phyloP scores from a whole-genome alignment of 2,888 invertebrate species.

The Caenorhabditis sp. region DNA sequence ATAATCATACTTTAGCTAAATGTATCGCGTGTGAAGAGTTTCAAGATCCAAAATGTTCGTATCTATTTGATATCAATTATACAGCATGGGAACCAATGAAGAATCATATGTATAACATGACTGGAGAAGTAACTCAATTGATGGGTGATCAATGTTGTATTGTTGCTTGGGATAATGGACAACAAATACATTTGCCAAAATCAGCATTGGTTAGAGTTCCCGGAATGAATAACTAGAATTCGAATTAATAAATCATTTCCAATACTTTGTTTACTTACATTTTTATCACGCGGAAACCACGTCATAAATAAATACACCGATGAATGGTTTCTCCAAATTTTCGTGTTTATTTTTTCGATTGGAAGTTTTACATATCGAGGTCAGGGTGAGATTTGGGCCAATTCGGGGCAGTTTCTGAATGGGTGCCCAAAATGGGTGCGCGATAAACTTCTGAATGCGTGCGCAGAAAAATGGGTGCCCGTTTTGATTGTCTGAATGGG shows the following conservation, averaged over 20 bases:
- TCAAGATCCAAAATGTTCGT: conserved; percentile 63
- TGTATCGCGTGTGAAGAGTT: conserved; percentile 65
- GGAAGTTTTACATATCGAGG: no score
- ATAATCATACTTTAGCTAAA: conserved; percentile 59
- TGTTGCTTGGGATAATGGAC: conserved; percentile 62
- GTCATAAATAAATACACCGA: no score
- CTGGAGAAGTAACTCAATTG: conserved; percentile 59
- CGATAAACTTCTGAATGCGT: no score
- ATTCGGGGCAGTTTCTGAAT: no score
- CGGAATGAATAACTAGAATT: conserved; percentile 3
- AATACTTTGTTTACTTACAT: no score
- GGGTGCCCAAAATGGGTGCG: no score
- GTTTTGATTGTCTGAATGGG: no score
- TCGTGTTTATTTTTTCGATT: no score
- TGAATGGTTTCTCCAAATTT: no score
- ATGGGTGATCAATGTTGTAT: conserved; percentile 60
- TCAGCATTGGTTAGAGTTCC: conserved; percentile 43
- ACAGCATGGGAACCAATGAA: conserved; percentile 61
- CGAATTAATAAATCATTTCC: not conserved
- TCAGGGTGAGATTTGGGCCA: no score
- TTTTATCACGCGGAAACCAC: no score
- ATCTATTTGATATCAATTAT: conserved; percentile 62
- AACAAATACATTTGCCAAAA: conserved; percentile 60
- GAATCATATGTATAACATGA: conserved; percentile 64
- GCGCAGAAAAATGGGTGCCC: no score